phyloP scores from a whole-genome alignment of 2,888 invertebrate species.

The Morpho deidamia region DNA sequence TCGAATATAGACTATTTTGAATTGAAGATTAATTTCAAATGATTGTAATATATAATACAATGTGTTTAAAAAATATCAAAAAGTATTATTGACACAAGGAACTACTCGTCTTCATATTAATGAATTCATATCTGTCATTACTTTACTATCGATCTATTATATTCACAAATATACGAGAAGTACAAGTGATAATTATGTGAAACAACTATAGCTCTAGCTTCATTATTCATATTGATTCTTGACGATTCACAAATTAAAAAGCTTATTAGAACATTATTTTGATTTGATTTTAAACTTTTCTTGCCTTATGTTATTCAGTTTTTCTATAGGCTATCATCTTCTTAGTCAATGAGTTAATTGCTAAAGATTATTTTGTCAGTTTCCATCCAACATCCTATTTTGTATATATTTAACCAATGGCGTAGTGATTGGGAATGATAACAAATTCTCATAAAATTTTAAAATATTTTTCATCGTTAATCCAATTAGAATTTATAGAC shows the following conservation, averaged over 20 bases:
- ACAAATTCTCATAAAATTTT: conserved; percentile 11
- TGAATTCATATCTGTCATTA: too few relatives aligned
- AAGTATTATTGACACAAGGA: too few relatives aligned
- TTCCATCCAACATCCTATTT: conserved; percentile 22
- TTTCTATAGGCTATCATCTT: background rate
- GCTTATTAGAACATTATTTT: too few relatives aligned
- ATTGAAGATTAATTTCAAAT: background rate
- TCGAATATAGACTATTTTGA: too few relatives aligned
- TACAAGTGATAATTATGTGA: too few relatives aligned
- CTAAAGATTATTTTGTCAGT: conserved; percentile 9
- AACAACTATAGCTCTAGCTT: too few relatives aligned
- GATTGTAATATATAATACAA: background rate
- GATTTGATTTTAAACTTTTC: too few relatives aligned
- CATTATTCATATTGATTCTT: too few relatives aligned
- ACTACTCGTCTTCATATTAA: too few relatives aligned
- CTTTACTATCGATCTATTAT: too few relatives aligned
- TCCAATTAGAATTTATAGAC: conserved; percentile 46
- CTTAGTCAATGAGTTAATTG: background rate
- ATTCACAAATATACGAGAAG: too few relatives aligned
- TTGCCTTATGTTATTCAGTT: background rate
- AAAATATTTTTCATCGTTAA: conserved; percentile 16
- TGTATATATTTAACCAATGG: conserved; percentile 17
- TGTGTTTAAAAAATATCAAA: background rate
- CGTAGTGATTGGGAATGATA: conserved; percentile 19
- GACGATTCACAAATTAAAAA: too few relatives aligned